Percentiles rank a stretch among this genome's conserved stretches.
Evolutionary conservation across 2,113 vertebrate genomes (phyloP).

Genomic region (Pogona vitticeps): DNA sequence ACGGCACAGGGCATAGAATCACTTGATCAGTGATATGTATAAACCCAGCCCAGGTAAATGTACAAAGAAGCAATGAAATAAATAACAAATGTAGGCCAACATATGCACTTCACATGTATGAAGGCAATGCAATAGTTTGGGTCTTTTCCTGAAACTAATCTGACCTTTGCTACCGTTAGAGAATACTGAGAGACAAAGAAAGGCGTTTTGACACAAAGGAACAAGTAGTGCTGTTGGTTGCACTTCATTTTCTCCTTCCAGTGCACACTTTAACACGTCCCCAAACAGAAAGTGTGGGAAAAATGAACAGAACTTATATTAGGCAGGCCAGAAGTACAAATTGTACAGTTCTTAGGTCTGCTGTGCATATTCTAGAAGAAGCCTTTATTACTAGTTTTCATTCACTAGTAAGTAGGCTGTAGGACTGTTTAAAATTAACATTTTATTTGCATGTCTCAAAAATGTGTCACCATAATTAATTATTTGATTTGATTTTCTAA

Average conservation of each 20-base stretch:
- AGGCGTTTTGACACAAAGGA: not conserved
- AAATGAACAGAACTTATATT: not conserved
- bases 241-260: not conserved
- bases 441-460: not conserved
- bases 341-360: not conserved
- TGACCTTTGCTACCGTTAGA: not conserved
- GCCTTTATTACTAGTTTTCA: not conserved
- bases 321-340: not conserved
- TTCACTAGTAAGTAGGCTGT: not conserved
- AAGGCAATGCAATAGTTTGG: not conserved
- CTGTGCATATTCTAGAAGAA: not conserved
- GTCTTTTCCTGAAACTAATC: not conserved
- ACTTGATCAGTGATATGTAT: not conserved
- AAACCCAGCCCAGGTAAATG: not conserved
- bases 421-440: not conserved
- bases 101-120: too few species aligned
- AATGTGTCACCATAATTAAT: not conserved
- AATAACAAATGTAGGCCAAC: not conserved
- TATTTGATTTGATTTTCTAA: too few species aligned
- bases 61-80: not conserved
- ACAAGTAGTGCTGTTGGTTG: not conserved
- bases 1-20: not conserved
- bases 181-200: not conserved
- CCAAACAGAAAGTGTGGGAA: too few species aligned
- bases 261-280: not conserved